Percentiles rank a stretch among this genome's conserved stretches.
phyloP scores from a whole-genome alignment of 2,888 invertebrate species.

The Drosophila kokeensis region DNA sequence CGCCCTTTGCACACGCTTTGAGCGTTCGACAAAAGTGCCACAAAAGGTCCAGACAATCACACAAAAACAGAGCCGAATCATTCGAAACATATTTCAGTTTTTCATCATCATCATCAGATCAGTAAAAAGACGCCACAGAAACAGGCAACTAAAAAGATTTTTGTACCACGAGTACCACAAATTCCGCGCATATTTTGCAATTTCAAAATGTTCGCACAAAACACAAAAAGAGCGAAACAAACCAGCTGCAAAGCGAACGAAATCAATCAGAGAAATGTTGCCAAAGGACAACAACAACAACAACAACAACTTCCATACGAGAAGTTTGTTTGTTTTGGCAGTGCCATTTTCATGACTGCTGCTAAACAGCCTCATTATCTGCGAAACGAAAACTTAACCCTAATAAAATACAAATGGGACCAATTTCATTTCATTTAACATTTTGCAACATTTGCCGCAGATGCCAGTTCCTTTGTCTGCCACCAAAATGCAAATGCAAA shows the following conservation, averaged over 20 bases:
- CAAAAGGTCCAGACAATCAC: slow-evolving; percentile 45
- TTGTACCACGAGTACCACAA: slow-evolving; percentile 69
- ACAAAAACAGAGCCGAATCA: slow-evolving; percentile 50
- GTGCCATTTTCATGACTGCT: slow-evolving; percentile 43
- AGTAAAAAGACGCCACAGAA: slow-evolving; percentile 48
- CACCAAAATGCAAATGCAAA: slow-evolving; percentile 63
- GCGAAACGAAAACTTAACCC: slow-evolving; percentile 59
- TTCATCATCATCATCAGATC: slow-evolving; percentile 18
- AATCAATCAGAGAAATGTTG: slow-evolving; percentile 51
- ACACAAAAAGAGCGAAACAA: neutral
- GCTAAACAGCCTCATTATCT: slow-evolving; percentile 53
- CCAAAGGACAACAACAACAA: neutral
- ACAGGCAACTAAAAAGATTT: slow-evolving; percentile 44
- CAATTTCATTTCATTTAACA: slow-evolving; percentile 80
- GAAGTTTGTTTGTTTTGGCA: neutral
- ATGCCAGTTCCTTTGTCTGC: slow-evolving; percentile 36
- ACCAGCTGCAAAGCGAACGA: slow-evolving; percentile 6
- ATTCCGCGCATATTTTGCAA: slow-evolving; percentile 74
- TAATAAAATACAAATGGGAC: slow-evolving; percentile 83
- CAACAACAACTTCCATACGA: neutral
- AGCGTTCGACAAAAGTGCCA: slow-evolving; percentile 60
- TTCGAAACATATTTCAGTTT: slow-evolving; percentile 57
- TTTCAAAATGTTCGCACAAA: slow-evolving; percentile 49
- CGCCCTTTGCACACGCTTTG: slow-evolving; percentile 40
- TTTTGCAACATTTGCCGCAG: slow-evolving; percentile 47